phyloP scores from a whole-genome alignment of 2,797 vertebrate genomes.

The Tenualosa thibaudeaui region DNA sequence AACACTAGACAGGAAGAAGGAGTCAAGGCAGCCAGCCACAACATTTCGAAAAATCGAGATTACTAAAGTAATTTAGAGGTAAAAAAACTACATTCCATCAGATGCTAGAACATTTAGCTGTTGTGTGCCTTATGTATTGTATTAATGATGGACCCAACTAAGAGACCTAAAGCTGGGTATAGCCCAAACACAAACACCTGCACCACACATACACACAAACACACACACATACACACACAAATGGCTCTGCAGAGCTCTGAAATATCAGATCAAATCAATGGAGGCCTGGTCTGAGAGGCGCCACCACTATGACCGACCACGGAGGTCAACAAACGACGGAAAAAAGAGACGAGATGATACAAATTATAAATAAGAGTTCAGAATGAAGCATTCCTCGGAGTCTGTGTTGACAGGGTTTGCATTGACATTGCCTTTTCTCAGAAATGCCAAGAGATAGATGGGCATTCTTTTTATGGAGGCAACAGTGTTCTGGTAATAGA shows the following conservation, averaged over 20 bases:
- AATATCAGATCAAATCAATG: conserved; percentile 61
- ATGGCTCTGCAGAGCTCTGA: conserved; percentile 50
- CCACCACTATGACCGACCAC: conserved; percentile 44
- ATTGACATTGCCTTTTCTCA: conserved; percentile 50
- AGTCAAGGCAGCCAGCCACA: not conserved
- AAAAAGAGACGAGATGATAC: conserved; percentile 55
- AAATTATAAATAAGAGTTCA: conserved; percentile 56
- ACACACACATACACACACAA: conserved; percentile 4
- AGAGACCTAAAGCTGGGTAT: not conserved
- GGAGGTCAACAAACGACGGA: conserved; percentile 48
- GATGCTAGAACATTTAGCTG: not conserved
- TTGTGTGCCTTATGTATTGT: not conserved
- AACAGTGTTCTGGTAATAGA: conserved; percentile 10
- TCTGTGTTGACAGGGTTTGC: conserved; percentile 15
- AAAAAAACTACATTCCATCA: not conserved
- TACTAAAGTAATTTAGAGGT: not conserved
- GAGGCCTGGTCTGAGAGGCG: conserved; percentile 53
- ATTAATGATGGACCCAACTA: not conserved
- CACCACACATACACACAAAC: conserved; percentile 29
- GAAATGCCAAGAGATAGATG: conserved; percentile 40
- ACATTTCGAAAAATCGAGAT: not conserved
- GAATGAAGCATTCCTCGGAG: conserved; percentile 51
- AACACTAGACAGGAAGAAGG: not conserved
- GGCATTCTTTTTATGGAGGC: conserved; percentile 9
- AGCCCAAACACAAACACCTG: not conserved